Evolutionary conservation across 2,797 vertebrate genomes (phyloP).

Genomic region (Adelosebastes latens): DNA sequence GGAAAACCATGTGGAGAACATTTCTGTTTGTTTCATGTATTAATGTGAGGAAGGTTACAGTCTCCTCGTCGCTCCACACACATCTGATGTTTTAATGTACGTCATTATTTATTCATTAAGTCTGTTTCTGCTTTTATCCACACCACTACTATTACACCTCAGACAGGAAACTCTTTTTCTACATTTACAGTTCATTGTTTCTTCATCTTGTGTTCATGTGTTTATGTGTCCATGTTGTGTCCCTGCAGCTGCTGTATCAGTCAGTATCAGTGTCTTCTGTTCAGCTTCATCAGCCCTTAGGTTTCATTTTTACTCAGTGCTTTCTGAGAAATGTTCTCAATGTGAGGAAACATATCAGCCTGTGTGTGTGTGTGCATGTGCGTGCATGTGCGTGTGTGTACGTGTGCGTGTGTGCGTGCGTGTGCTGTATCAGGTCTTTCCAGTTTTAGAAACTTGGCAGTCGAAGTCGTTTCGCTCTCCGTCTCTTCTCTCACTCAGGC

Average conservation of each 20-base stretch:
- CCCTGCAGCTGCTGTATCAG: neutral
- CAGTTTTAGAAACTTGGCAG: neutral
- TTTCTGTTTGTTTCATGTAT: no score
- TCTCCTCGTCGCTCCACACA: no score
- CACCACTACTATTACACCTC: no score
- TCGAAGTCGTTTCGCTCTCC: neutral
- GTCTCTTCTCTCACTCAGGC: neutral
- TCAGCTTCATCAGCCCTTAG: neutral
- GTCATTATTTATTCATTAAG: no score
- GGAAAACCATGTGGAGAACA: no score
- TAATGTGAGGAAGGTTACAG: no score
- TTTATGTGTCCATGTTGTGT: no score
- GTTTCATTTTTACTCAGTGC: neutral
- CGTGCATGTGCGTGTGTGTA: rapidly evolving
- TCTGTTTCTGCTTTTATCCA: no score
- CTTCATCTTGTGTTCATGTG: no score
- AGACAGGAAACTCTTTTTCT: no score
- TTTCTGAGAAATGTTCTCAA: neutral
- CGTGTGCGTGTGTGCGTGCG: neutral
- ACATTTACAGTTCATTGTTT: no score
- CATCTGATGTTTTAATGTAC: no score
- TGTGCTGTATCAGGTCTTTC: neutral
- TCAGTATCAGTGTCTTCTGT: neutral
- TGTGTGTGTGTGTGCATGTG: neutral
- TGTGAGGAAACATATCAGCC: neutral